Evolutionary conservation across 2,113 vertebrate genomes (phyloP), one percentile per base, ranked within the genome.

Genomic region (Daubentonia madagascariensis): DNA sequence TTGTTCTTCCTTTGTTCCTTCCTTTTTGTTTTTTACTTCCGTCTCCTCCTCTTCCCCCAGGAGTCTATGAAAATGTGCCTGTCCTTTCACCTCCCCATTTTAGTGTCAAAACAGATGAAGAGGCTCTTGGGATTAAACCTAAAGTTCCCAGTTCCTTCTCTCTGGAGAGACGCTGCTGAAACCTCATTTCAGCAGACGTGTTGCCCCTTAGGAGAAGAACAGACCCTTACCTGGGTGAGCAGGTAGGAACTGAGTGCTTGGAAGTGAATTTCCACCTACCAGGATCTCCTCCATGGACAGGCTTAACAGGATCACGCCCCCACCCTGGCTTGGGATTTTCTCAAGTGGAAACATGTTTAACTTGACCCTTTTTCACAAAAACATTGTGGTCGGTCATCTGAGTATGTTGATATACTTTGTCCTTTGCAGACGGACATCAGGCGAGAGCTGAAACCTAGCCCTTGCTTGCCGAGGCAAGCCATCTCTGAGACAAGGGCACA

Each of bases 301-400:
- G 25, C 17, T 50, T 30, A 16, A 28, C 3, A 28, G 40, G 14
- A 10, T 70, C 73, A 32, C 6, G 3, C 3, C 3, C 2, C 28
- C 3, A 2, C 2, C 22, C 22, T 37, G 43, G 30, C 63, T 87
- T 75, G 32, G n/a, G 5, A 84, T 83, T 89, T 92, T 76, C 84
- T 92, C 61, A 54, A 75, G 18, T 57, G 89, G 65, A 59, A 85
- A 54, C 20, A 20, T 35, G 8, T 94, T 78, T 95, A 87, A 79
- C n/a, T 67, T 96, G 50, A 88, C 22, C 79, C 45, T 43, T 98
- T 96, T 93, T 96, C 57, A 73, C 59, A 83, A 48, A 76, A 76
- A 14, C 8, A 17, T 3, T 76, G 84, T 50, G 89, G 25, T 25
- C 78, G 87, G n/a, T 70, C 35, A 2, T 32, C 50, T 84, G 73